Evolutionary conservation across 1,140 invertebrate species (phyloP), one percentile per base, ranked within the genome.

Genomic region (Holcopasites calliopsidis): DNA sequence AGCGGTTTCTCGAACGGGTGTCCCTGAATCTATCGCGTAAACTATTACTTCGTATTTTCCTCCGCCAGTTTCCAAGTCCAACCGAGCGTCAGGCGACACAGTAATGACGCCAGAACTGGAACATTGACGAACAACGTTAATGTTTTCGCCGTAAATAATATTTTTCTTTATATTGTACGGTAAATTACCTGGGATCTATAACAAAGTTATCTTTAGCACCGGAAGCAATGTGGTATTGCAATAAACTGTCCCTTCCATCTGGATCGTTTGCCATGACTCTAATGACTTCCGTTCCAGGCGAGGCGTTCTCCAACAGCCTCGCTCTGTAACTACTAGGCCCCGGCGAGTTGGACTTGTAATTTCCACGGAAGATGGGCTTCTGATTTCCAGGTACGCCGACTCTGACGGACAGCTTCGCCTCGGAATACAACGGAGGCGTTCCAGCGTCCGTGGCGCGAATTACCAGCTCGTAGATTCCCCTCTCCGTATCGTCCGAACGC

Each of bases 181-280:
- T 91, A 28, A 26, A 33, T n/a, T 89, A 95, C 94, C 92, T 93
- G 73, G 95, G 92, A 88, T 96, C 93, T 23, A 97, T 95, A 13
- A 94, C 92, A 88, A 97, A 97, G 84, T 96, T 96, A 75, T 97
- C 96, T 76, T 94, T 95, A 11, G 95, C 94, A 8, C 96, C 96
- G 50, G 92, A 93, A 7, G 94, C 93, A 57, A 97, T 95, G 72
- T 94, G 93, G 87, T 97, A 97, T 1, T 93, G 93, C 0, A 97
- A 84, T 26, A 95, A 87, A 79, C 93, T 93, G 85, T 96, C 95
- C 7, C 95, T 91, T 0, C 95, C 95, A 89, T 96, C 95, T 0
- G 95, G 95, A 90, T 96, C 95, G 74, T 94, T 95, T 0, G 95
- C 95, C 31, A 93, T 84, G 0, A 97, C 94, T 35, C 91, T 93